Conservation (phyloP, 2,113 vertebrate species). For the Hydropotes inermis region DNA sequence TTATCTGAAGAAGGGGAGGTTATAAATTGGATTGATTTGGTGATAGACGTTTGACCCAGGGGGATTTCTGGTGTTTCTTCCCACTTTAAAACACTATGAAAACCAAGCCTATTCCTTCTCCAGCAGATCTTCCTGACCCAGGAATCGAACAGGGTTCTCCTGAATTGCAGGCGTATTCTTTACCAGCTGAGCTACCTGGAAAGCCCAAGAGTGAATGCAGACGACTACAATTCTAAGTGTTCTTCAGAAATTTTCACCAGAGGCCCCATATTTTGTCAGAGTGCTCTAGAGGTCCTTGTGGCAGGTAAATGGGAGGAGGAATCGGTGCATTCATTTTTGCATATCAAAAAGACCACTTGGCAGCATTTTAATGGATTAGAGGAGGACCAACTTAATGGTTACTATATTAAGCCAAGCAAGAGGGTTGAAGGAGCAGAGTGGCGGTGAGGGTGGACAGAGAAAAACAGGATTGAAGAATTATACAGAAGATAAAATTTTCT, state of each 20-base stretch:
- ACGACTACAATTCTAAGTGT: not conserved
- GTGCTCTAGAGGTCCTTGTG: not conserved
- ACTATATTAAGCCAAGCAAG: not conserved
- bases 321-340: not conserved
- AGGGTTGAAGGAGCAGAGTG: not conserved
- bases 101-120: not conserved
- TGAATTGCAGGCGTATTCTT: not conserved
- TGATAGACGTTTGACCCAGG: not conserved
- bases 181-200: not conserved
- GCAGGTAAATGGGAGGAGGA: not conserved
- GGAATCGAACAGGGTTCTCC: fast-evolving
- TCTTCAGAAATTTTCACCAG: not conserved
- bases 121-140: not conserved
- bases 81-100: not conserved
- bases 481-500: not conserved
- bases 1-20: not conserved
- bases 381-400: not conserved
- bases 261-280: not conserved
- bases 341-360: not conserved
- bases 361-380: not conserved
- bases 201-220: not conserved
- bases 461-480: not conserved
- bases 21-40: not conserved
- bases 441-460: not conserved
- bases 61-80: not conserved